These are phyloP conservation scores for Pipistrellus pygmaeus DNA, from an alignment of 2,797 vertebrate genomes.

Conservation along the genomic window DNA sequence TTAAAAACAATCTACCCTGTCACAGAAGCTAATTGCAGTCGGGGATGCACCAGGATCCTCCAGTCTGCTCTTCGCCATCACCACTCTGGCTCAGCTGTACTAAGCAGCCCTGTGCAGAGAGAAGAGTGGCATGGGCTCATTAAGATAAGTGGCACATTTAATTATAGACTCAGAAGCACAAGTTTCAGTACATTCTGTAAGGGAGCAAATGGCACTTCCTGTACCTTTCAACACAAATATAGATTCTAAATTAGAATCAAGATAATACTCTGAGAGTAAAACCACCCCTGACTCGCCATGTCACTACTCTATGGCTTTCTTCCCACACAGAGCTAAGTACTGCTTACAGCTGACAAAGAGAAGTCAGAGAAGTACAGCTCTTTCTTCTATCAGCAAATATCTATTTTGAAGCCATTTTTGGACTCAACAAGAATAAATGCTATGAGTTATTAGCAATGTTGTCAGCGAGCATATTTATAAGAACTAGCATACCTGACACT, in stretches of 20 bases:
- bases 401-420: neutral
- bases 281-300: neutral
- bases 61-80: neutral
- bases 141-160: slow-evolving; percentile 75
- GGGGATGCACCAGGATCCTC: neutral
- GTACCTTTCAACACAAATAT: slow-evolving; percentile 25
- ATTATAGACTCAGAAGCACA: slow-evolving; percentile 61
- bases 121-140: slow-evolving; percentile 64
- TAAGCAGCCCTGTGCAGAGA: slow-evolving; percentile 24
- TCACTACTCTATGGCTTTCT: neutral
- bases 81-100: slow-evolving; percentile 15
- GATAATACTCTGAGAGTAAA: neutral
- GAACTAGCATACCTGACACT: neutral
- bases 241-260: slow-evolving; percentile 43
- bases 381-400: neutral
- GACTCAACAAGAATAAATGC: neutral
- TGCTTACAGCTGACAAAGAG: neutral
- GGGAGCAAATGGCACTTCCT: neutral
- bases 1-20: neutral
- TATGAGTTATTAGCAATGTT: neutral
- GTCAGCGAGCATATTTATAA: neutral
- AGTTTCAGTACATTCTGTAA: slow-evolving; percentile 37
- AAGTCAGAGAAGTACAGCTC: neutral
- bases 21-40: slow-evolving; percentile 42
- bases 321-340: neutral